These are phyloP conservation scores for Epizoanthus illoricatus DNA, from an alignment of 92 coral and sea anemone genomes.

Conservation along the genomic window DNA sequence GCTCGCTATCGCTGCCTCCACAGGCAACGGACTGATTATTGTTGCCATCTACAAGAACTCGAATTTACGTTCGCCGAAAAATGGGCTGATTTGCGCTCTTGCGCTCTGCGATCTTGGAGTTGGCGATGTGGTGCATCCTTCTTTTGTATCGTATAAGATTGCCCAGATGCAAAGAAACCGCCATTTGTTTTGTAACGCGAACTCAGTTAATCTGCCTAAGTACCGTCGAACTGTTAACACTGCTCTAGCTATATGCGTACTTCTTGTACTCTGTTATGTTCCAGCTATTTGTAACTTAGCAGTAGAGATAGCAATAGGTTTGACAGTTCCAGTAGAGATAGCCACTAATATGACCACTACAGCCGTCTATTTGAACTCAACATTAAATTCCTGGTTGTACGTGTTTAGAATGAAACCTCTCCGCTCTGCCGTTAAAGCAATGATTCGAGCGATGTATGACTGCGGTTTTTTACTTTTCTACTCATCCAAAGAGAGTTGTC, in stretches of 20 bases:
- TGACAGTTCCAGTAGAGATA: not conserved
- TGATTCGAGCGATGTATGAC: not conserved
- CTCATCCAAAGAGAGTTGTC: no score
- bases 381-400: not conserved
- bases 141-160: slow-evolving; percentile 26
- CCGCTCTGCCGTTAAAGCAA: not conserved
- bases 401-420: not conserved
- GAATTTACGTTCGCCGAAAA: no score
- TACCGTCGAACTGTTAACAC: not conserved
- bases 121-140: slow-evolving; percentile 33
- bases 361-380: not conserved
- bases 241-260: not conserved
- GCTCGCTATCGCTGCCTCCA: slow-evolving; percentile 27
- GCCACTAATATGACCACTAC: not conserved
- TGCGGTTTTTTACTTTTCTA: no score
- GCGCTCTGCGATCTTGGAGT: slow-evolving; percentile 40
- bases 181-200: not conserved
- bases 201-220: not conserved
- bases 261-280: not conserved
- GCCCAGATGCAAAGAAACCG: slow-evolving; percentile 16
- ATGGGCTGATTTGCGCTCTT: not conserved
- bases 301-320: not conserved
- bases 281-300: not conserved
- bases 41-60: no score
- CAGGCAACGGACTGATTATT: slow-evolving; percentile 20